Conservation (phyloP, 2,113 vertebrate species). For the Smithornis capensis region DNA sequence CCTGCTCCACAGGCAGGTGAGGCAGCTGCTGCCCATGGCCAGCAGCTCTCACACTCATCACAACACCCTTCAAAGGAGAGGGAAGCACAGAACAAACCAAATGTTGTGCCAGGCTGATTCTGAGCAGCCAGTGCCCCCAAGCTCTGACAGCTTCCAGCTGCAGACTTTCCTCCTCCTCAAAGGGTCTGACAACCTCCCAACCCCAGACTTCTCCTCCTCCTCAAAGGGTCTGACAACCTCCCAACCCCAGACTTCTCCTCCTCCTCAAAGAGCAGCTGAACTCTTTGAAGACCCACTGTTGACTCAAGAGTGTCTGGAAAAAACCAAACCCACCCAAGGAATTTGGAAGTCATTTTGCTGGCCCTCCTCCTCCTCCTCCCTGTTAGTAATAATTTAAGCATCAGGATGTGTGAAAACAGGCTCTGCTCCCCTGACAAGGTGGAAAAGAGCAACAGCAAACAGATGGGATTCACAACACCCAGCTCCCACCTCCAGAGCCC, state of each 20-base stretch:
- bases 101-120: not conserved
- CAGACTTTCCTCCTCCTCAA: not conserved
- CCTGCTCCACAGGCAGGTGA: not conserved
- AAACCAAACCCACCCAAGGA: not conserved
- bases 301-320: not conserved
- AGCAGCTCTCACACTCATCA: not conserved
- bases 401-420: not conserved
- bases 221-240: not conserved
- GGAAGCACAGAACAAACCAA: not conserved
- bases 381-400: not conserved
- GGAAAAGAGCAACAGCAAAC: not conserved
- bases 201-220: not conserved
- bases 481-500: not conserved
- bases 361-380: not conserved
- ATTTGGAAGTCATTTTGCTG: not conserved
- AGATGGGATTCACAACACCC: not conserved
- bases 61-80: not conserved
- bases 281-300: rapidly evolving
- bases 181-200: not conserved
- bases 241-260: not conserved
- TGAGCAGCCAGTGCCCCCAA: rapidly evolving
- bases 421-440: not conserved
- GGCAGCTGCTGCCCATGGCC: not conserved
- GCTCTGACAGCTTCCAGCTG: not conserved
- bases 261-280: not conserved